Conservation (phyloP, 2,888 invertebrate genomes). For the Drosophila formosana region DNA sequence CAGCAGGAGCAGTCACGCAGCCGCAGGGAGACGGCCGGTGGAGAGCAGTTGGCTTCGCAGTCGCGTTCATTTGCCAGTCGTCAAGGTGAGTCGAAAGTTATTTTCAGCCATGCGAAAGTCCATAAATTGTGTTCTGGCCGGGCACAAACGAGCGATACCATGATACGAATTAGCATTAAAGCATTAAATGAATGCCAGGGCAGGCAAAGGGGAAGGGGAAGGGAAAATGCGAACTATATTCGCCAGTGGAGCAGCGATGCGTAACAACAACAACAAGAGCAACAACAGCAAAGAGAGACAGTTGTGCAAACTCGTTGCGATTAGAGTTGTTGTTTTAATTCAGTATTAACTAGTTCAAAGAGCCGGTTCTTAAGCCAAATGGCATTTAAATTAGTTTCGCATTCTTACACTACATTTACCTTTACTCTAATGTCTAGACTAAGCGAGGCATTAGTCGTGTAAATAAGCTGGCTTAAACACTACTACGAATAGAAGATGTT, state of each 20-base stretch:
- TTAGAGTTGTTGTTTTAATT: constrained; percentile 20
- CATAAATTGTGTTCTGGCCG: neutral
- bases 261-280: constrained; percentile 30
- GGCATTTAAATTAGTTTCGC: constrained; percentile 10
- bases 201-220: neutral
- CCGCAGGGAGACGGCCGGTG: constrained; percentile 45
- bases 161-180: constrained; percentile 58
- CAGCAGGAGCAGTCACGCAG: constrained; percentile 88
- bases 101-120: neutral
- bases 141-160: neutral
- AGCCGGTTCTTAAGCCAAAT: constrained; percentile 5
- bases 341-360: constrained; percentile 20
- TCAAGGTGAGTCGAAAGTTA: constrained; percentile 49
- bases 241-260: constrained; percentile 44
- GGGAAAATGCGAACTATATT: constrained; percentile 35
- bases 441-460: neutral
- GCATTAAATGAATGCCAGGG: constrained; percentile 42
- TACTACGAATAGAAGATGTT: no score
- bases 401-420: neutral
- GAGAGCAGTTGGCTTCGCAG: constrained; percentile 41
- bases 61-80: constrained; percentile 49
- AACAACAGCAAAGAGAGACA: constrained; percentile 14
- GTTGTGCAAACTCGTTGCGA: constrained; percentile 24
- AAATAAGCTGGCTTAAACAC: neutral
- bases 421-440: neutral